Evolutionary conservation across 2,797 vertebrate genomes (phyloP).

Genomic region (Agapornis canus): DNA sequence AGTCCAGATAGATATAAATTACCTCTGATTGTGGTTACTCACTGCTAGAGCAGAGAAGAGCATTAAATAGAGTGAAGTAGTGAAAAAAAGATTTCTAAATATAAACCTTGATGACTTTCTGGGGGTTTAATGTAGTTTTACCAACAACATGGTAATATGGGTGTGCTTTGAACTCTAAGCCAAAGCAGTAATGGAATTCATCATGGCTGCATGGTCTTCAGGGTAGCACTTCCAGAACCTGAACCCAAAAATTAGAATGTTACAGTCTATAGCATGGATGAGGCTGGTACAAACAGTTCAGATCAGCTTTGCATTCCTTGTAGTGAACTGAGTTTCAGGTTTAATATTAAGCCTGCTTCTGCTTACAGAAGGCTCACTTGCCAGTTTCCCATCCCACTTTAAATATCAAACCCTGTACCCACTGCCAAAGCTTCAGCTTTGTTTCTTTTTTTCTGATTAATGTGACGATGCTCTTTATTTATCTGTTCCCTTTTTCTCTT

Average conservation of each 20-base stretch:
- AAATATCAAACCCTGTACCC: constrained; percentile 29
- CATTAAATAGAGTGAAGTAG: background rate
- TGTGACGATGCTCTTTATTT: constrained; percentile 61
- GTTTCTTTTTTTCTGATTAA: constrained; percentile 33
- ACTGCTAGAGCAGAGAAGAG: background rate
- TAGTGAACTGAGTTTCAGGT: background rate
- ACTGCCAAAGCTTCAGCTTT: constrained; percentile 65
- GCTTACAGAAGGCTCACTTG: constrained; percentile 15
- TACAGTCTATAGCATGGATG: background rate
- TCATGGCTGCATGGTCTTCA: rapidly evolving
- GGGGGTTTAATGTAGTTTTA: background rate
- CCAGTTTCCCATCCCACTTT: constrained; percentile 17
- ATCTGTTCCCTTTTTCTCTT: constrained; percentile 81
- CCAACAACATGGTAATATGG: background rate
- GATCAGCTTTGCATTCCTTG: background rate
- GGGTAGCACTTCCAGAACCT: background rate
- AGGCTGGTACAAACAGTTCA: background rate
- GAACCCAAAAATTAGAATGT: background rate
- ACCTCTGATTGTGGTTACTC: background rate
- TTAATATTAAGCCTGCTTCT: background rate
- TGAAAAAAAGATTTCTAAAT: background rate
- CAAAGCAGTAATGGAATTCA: background rate
- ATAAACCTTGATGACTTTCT: background rate
- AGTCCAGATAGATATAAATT: background rate
- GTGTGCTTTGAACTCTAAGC: background rate